Conservation (phyloP, 2,888 invertebrate species). For the Cacoxenus indagator region DNA sequence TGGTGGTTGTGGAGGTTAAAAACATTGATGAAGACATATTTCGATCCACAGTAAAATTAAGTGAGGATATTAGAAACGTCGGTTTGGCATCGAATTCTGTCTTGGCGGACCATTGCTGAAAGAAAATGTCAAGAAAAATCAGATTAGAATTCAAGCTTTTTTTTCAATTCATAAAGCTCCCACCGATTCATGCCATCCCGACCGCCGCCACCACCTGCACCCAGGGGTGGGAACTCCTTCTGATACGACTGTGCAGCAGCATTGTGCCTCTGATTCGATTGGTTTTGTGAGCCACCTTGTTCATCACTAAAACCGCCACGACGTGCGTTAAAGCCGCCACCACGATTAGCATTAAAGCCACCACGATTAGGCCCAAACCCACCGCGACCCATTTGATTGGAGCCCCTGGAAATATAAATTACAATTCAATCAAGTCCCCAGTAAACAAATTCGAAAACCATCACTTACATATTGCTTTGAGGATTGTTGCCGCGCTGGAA, state of each 20-base stretch:
- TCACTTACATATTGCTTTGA: conserved; percentile 43
- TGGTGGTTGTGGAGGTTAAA: neutral
- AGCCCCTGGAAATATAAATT: conserved; percentile 23
- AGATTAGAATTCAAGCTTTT: neutral
- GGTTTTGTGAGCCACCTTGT: conserved; percentile 60
- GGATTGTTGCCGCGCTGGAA: conserved; percentile 41
- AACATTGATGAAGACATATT: neutral
- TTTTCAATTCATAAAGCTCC: conserved; percentile 24
- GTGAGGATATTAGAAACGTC: conserved; percentile 39
- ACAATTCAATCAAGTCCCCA: neutral
- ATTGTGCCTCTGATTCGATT: conserved; percentile 56
- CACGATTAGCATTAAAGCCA: conserved; percentile 48
- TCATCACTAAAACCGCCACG: conserved; percentile 69
- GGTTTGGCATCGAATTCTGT: conserved; percentile 66
- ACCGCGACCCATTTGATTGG: conserved; percentile 62
- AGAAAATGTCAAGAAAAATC: neutral
- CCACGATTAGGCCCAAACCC: conserved; percentile 46
- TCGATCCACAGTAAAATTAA: neutral
- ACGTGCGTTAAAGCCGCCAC: conserved; percentile 51
- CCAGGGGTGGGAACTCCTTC: conserved; percentile 65
- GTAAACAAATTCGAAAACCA: neutral
- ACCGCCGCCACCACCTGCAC: conserved; percentile 38
- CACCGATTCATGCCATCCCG: conserved; percentile 60
- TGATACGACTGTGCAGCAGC: conserved; percentile 59
- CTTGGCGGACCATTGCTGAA: conserved; percentile 41